A percentile compares a stretch with the other conserved stretches of the same genome.
phyloP scores from a whole-genome alignment of 2,888 invertebrate genomes.

The Theodoxus fluviatilis region DNA sequence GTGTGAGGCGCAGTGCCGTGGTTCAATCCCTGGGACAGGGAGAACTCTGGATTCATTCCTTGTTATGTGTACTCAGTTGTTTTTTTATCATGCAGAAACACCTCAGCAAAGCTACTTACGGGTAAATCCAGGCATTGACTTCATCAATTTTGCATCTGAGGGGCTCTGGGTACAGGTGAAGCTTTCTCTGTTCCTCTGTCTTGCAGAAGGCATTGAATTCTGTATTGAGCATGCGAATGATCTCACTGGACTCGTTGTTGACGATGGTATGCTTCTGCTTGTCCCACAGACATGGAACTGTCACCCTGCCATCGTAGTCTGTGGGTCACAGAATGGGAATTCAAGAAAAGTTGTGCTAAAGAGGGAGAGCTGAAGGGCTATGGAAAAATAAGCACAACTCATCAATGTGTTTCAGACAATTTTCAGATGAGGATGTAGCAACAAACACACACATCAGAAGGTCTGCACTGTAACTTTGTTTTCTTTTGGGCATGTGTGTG shows the following conservation, averaged over 20 bases:
- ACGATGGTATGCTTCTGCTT: constrained; percentile 55
- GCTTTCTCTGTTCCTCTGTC: constrained; percentile 47
- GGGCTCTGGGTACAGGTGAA: constrained; percentile 56
- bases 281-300: constrained; percentile 61
- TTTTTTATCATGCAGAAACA: neutral
- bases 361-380: too few relatives aligned
- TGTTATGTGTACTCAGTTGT: neutral
- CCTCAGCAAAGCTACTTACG: constrained; percentile 44
- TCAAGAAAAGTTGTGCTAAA: too few relatives aligned
- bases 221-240: constrained; percentile 59
- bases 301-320: constrained; percentile 52
- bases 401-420: neutral
- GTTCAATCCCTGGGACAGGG: too few relatives aligned
- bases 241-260: constrained; percentile 62
- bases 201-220: constrained; percentile 59
- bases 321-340: too few relatives aligned
- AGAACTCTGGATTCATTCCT: too few relatives aligned
- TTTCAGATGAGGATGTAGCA: neutral
- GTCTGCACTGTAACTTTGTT: too few relatives aligned
- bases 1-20: too few relatives aligned
- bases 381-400: neutral
- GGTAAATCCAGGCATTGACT: constrained; percentile 57
- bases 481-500: neutral
- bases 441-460: neutral
- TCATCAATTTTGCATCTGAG: constrained; percentile 50